Conservation (phyloP, 2,888 invertebrate genomes). For the Limenitis camilla region DNA sequence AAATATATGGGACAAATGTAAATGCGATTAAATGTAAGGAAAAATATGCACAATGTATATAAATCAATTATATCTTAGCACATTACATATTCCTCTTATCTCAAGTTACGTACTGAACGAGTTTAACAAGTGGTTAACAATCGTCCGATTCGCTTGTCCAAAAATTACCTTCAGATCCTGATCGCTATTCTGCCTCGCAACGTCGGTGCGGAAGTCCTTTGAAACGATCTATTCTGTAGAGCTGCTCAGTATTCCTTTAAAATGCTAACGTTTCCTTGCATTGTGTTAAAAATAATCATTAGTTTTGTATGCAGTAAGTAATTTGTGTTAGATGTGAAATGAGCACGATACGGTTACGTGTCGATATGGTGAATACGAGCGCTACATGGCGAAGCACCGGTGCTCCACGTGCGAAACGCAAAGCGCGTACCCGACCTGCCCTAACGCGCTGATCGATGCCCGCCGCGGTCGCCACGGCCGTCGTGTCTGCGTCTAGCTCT, state of each 20-base stretch:
- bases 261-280: background rate
- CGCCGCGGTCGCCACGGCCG: no score
- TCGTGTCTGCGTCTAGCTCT: constrained; percentile 34
- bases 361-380: constrained; percentile 2
- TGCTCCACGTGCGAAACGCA: constrained; percentile 30
- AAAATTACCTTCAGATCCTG: constrained; percentile 28
- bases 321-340: no score
- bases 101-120: constrained; percentile 17
- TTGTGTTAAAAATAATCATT: background rate
- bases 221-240: constrained; percentile 15
- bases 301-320: background rate
- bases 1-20: background rate
- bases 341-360: no score
- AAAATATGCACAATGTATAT: background rate
- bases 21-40: background rate
- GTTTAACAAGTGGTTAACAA: constrained; percentile 30
- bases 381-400: constrained; percentile 16
- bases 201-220: constrained; percentile 24
- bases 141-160: constrained; percentile 24
- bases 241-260: constrained; percentile 11
- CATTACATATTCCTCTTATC: constrained; percentile 6
- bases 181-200: constrained; percentile 23
- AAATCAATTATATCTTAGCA: constrained; percentile 7
- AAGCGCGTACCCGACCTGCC: constrained; percentile 56
- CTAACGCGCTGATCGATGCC: constrained; percentile 60